Evolutionary conservation across 2,888 invertebrate species (phyloP).

Genomic region (Miltochrista miniata): DNA sequence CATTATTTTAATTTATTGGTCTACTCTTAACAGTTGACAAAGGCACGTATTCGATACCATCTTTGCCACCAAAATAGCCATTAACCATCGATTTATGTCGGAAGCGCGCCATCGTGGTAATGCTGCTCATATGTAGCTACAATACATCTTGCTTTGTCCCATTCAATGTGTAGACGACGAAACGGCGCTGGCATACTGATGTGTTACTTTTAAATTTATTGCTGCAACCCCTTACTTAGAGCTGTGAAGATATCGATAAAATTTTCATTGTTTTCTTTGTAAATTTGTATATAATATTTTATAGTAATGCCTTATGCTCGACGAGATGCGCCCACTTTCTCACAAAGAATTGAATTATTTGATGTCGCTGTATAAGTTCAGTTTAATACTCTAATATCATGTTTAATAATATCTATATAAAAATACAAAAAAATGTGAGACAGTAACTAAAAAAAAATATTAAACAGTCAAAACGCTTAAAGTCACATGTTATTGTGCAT

Average conservation of each 20-base stretch:
- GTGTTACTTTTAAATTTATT: conserved; percentile 78
- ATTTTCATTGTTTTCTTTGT: conserved; percentile 1
- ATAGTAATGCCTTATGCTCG: too few species aligned
- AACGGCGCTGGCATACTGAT: conserved; percentile 77
- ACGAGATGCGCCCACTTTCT: too few species aligned
- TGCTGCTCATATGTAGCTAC: conserved; percentile 56
- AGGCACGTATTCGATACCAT: neutral
- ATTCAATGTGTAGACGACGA: conserved; percentile 65
- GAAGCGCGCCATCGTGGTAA: conserved; percentile 45
- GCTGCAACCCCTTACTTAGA: conserved; percentile 51
- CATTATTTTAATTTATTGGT: neutral
- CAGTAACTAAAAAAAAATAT: too few species aligned
- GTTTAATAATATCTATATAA: too few species aligned
- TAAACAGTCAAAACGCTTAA: too few species aligned
- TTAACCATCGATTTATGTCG: conserved; percentile 37
- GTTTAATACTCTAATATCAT: too few species aligned
- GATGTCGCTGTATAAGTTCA: too few species aligned
- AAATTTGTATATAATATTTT: too few species aligned
- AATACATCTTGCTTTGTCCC: conserved; percentile 78
- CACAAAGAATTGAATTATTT: too few species aligned
- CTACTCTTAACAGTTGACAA: conserved; percentile 4
- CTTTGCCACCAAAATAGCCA: conserved; percentile 18
- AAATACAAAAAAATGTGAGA: too few species aligned
- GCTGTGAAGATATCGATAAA: conserved; percentile 33
- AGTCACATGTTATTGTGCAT: too few species aligned